These are phyloP conservation scores for Genyomyrus donnyi DNA, from an alignment of 2,113 vertebrate species.

Conservation along the genomic window DNA sequence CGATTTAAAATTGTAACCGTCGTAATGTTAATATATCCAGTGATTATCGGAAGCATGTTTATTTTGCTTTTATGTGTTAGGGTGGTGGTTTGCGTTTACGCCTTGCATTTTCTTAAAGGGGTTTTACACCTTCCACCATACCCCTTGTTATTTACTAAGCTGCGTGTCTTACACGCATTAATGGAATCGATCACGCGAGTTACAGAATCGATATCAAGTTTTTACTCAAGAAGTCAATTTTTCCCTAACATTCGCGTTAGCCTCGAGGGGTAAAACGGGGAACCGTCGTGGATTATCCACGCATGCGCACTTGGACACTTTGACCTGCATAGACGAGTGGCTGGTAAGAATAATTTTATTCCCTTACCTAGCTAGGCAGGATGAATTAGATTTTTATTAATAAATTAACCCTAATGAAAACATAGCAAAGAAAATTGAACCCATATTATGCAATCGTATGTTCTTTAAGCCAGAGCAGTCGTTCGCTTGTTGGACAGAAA, in stretches of 20 bases:
- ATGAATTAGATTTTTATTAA: background rate
- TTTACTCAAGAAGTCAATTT: background rate
- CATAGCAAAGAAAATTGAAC: background rate
- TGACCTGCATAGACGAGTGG: conserved; percentile 62
- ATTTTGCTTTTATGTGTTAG: background rate
- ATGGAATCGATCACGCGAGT: background rate
- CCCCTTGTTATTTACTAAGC: background rate
- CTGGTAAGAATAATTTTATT: conserved; percentile 62
- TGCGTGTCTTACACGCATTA: background rate
- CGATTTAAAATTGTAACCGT: background rate
- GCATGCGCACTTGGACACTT: conserved; percentile 56
- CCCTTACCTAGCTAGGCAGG: conserved; percentile 34
- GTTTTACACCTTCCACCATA: background rate
- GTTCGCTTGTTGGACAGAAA: background rate
- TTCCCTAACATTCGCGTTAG: background rate
- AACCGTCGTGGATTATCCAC: conserved; percentile 15
- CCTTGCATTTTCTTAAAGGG: background rate
- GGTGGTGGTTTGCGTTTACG: background rate
- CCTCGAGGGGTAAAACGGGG: background rate
- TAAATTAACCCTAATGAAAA: background rate
- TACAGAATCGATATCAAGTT: background rate
- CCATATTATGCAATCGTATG: background rate
- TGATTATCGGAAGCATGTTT: background rate
- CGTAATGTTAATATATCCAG: background rate
- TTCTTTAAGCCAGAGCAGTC: background rate